A percentile compares a stretch with the other conserved stretches of the same genome.
Evolutionary conservation across 2,113 vertebrate species (phyloP).

Genomic region (Triplophysa dalaica): DNA sequence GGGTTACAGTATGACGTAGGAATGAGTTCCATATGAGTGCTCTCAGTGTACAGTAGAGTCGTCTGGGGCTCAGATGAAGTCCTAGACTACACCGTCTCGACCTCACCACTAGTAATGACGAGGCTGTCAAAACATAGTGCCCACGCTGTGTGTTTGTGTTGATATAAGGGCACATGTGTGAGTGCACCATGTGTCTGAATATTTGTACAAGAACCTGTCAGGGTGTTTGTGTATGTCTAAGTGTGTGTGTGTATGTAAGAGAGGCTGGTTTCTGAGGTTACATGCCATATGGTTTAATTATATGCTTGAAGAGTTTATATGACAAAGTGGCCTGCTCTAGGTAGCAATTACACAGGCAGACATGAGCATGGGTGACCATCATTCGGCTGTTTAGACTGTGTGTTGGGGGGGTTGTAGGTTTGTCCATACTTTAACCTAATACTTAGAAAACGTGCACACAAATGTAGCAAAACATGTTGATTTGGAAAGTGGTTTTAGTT

Average conservation of each 20-base stretch:
- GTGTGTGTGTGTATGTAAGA: slow-evolving; percentile 23
- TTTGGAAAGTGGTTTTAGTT: too few relatives aligned
- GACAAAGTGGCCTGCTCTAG: slow-evolving; percentile 45
- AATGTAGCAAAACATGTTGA: too few relatives aligned
- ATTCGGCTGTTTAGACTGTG: slow-evolving; percentile 15
- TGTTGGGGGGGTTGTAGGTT: slow-evolving; percentile 18
- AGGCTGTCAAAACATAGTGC: slow-evolving; percentile 44
- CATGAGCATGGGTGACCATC: slow-evolving; percentile 47
- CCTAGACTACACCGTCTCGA: slow-evolving; percentile 6
- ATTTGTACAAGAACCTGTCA: slow-evolving; percentile 17
- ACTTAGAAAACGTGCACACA: too few relatives aligned
- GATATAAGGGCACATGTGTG: slow-evolving; percentile 34
- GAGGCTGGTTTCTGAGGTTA: slow-evolving; percentile 69
- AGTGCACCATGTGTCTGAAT: slow-evolving; percentile 22
- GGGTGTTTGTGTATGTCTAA: slow-evolving; percentile 10
- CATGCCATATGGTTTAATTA: slow-evolving; percentile 77
- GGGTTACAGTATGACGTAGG: slow-evolving; percentile 11
- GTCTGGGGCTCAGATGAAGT: slow-evolving; percentile 25
- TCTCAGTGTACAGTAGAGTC: slow-evolving; percentile 25
- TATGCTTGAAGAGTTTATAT: slow-evolving; percentile 65
- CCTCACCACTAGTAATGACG: slow-evolving; percentile 41
- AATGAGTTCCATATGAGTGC: slow-evolving; percentile 36
- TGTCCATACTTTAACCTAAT: not conserved
- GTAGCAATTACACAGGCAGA: slow-evolving; percentile 65
- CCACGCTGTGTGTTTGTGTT: slow-evolving; percentile 21